Evolutionary conservation across 2,888 invertebrate species (phyloP).

Genomic region (Serrognathus titanus): DNA sequence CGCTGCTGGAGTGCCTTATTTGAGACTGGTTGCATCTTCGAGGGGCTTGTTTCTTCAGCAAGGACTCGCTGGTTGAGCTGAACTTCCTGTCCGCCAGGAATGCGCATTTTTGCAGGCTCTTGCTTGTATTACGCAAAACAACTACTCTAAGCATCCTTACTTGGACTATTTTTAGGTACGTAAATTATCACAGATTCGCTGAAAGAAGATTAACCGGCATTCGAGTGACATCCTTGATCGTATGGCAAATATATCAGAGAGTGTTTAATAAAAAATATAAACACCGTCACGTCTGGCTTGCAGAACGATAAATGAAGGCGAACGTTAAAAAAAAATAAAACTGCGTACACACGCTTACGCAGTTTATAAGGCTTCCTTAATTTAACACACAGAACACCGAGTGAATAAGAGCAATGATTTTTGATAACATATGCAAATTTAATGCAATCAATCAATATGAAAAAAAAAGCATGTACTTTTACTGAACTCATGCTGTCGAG

Average conservation of each 20-base stretch:
- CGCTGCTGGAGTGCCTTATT: slow-evolving; percentile 3
- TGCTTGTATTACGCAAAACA: background rate
- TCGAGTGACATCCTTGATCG: too few relatives aligned
- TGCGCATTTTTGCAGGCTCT: slow-evolving; percentile 5
- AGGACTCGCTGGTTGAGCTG: background rate
- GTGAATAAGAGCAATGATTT: too few relatives aligned
- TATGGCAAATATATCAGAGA: too few relatives aligned
- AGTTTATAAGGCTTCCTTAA: slow-evolving; percentile 9
- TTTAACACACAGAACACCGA: background rate
- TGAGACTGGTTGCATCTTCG: background rate
- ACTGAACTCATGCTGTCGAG: too few relatives aligned
- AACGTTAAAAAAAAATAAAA: too few relatives aligned
- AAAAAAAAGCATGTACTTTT: too few relatives aligned
- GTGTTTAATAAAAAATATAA: too few relatives aligned
- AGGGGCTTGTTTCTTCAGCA: background rate
- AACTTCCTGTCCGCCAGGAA: background rate
- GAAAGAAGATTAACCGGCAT: slow-evolving; percentile 1
- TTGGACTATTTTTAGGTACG: slow-evolving; percentile 4
- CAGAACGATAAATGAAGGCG: too few relatives aligned
- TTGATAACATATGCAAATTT: too few relatives aligned
- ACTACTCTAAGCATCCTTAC: slow-evolving; percentile 7
- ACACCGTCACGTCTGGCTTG: too few relatives aligned
- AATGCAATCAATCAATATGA: too few relatives aligned
- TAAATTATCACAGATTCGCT: slow-evolving; percentile 9
- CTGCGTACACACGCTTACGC: too few relatives aligned